Evolutionary conservation across 2,797 vertebrate species (phyloP), one percentile per base, ranked within the genome.

Genomic region (Gymnopithys bicolor): DNA sequence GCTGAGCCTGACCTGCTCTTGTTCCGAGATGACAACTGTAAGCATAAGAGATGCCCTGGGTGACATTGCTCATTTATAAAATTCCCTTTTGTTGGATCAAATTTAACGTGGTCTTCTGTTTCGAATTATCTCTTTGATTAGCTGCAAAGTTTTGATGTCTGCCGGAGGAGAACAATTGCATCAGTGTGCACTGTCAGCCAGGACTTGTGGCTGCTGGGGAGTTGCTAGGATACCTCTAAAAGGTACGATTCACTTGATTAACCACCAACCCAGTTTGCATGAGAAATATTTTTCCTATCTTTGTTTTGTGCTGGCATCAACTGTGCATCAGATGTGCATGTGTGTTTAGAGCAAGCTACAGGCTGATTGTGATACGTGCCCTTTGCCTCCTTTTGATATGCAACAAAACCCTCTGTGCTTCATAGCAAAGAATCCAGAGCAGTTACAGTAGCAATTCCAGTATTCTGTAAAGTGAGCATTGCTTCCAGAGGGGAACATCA

Each of bases 211-310:
- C 96, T 97, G 93, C 93, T 92, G 84, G 84, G 94, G 96, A 87
- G 96, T 98, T 98, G 97, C 97, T 98, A 97, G 97, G 97, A 97
- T 97, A 97, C 96, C 89, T 94, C 83, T 89, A 93, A 96, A 97
- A 98, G 96, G 95, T 92, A 97, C 56, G 73, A 84, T 96, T 97
- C 94, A 95, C 96, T 96, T 97, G 95, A 97, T 96, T 97, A 97
- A 95, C 96, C 95, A 94, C 94, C 95, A 96, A 69, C 73, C 91
- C 88, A 32, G 83, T 96, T 93, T 97, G 94, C 92, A 90, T 94
- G 95, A 96, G 94, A 93, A 97, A 91, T 88, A 90, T 87, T 95
- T 96, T 88, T 66, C 68, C 87, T 69, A 5, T 87, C 77, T 87
- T 94, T 95, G 84, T 93, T 94, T 97, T 95, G 67, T 82, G 78